Evolutionary conservation across 2,113 vertebrate species (phyloP), one percentile per base, ranked within the genome.

Genomic region (Glareola pratincola): DNA sequence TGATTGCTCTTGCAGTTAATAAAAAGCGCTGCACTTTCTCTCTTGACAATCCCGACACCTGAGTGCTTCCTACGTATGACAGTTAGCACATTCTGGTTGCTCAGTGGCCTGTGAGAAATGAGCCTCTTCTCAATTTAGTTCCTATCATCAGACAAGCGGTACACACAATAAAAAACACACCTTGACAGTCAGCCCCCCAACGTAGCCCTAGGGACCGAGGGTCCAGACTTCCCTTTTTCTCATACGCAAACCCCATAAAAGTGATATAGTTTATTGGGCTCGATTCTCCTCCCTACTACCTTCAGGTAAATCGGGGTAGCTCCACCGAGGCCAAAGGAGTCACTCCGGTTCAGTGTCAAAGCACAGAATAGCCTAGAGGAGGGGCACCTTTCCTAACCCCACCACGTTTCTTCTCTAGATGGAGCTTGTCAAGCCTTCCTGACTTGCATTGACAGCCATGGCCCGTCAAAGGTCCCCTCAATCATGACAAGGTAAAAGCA

Each of bases 1-100:
- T 97, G 97, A 97, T 95, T 96, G 96, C 97, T 97, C 94, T 91
- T 96, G 96, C 95, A 95, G 95, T 97, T 96, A 97, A 97, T 97
- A 97, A 96, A 97, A 97, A 95, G 94, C 62, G 21, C 91, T 94
- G 91, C 87, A 82, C 95, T 97, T 95, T 97, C 95, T 96, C 92
- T 96, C 95, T 18, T 95, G 94, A 97, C 96, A 97, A 97, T 91
- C 96, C 94, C 87, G 91, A 97, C 96, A 97, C 96, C 95, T 96
- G 94, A 96, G 94, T 95, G 95, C 95, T 96, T 96, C 95, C 93
- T 93, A 18, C 71, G 84, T 95, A 94, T 97, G 96, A 97, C 96
- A 96, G 94, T 97, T 96, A 97, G 96, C 96, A 97, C 97, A 94
- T 97, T 96, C 94, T 96, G 93, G 92, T 96, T 96, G 95, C 91